Conservation (phyloP, 64 coral and sea anemone species). For the Dendrophyllia cribrosa region DNA sequence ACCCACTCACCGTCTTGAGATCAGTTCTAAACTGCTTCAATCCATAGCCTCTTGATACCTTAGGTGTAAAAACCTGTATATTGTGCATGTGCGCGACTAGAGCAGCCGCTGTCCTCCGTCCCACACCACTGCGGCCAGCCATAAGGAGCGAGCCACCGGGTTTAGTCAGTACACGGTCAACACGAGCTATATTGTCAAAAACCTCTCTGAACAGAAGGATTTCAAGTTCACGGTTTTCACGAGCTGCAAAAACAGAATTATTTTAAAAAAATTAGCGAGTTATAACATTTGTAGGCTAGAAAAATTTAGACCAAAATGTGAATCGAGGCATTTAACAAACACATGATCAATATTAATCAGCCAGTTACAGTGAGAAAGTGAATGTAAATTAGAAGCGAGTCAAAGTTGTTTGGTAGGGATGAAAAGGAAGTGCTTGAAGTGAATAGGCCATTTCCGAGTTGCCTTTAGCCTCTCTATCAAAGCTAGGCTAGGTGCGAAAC, state of each 20-base stretch:
- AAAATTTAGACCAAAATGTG: too few relatives aligned
- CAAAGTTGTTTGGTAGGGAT: too few relatives aligned
- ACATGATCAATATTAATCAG: too few relatives aligned
- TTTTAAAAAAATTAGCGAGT: too few relatives aligned
- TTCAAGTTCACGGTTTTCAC: slow-evolving; percentile 97
- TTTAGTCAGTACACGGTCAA: slow-evolving; percentile 91
- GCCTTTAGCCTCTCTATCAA: too few relatives aligned
- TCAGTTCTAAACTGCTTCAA: slow-evolving; percentile 97
- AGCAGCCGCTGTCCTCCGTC: slow-evolving; percentile 94
- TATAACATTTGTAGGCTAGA: too few relatives aligned
- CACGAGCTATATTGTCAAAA: slow-evolving; percentile 92
- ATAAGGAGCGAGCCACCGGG: slow-evolving; percentile 96
- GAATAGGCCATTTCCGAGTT: too few relatives aligned
- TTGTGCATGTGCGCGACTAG: slow-evolving; percentile 99
- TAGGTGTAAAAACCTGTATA: slow-evolving; percentile 85
- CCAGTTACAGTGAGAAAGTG: too few relatives aligned
- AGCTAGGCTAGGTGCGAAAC: too few relatives aligned
- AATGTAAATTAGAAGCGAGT: too few relatives aligned
- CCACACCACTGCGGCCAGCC: slow-evolving; percentile 99
- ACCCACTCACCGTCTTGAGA: slow-evolving; percentile 80
- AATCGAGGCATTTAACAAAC: too few relatives aligned
- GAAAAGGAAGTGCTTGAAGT: too few relatives aligned
- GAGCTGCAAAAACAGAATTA: slow-evolving; percentile 64
- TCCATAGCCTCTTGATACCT: slow-evolving; percentile 94
- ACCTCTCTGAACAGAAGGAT: slow-evolving; percentile 98